phyloP scores from a whole-genome alignment of 2,113 vertebrate species.

The Ptilorrhoa leucosticta region DNA sequence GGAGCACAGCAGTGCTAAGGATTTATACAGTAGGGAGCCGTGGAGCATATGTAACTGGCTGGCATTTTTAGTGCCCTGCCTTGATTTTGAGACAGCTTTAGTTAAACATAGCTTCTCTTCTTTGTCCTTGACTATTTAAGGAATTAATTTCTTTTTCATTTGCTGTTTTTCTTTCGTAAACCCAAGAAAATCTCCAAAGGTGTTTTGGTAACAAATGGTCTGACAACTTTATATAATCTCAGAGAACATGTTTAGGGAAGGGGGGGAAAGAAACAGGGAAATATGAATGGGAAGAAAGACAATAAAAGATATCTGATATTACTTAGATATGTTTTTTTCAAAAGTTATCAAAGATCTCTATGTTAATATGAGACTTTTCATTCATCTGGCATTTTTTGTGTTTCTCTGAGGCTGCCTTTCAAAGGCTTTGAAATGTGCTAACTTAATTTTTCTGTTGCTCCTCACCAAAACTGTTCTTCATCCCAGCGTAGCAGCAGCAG shows the following conservation, averaged over 20 bases:
- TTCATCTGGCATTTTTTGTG: not conserved
- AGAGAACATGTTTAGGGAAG: not conserved
- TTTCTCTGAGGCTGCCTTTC: not conserved
- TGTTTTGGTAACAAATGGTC: not conserved
- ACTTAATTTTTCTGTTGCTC: not conserved
- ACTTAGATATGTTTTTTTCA: not conserved
- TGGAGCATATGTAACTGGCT: slow-evolving; percentile 32
- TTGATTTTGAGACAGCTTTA: slow-evolving; percentile 25
- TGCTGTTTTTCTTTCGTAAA: not conserved
- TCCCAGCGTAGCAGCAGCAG: not conserved
- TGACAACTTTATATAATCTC: not conserved
- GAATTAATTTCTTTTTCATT: not conserved
- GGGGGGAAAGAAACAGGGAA: not conserved
- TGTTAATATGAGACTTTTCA: not conserved
- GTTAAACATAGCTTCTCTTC: not conserved
- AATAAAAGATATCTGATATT: not conserved
- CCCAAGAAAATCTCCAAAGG: not conserved
- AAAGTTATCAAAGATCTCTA: not conserved
- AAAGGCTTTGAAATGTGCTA: not conserved
- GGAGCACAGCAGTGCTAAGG: not conserved
- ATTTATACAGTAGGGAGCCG: slow-evolving; percentile 25
- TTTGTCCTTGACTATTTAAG: slow-evolving; percentile 28
- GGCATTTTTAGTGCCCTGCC: slow-evolving; percentile 52
- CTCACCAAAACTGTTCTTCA: not conserved
- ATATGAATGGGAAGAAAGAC: not conserved